Evolutionary conservation across 2,113 vertebrate genomes (phyloP), one percentile per base, ranked within the genome.

Genomic region (Cyprinodon brontotheroides): DNA sequence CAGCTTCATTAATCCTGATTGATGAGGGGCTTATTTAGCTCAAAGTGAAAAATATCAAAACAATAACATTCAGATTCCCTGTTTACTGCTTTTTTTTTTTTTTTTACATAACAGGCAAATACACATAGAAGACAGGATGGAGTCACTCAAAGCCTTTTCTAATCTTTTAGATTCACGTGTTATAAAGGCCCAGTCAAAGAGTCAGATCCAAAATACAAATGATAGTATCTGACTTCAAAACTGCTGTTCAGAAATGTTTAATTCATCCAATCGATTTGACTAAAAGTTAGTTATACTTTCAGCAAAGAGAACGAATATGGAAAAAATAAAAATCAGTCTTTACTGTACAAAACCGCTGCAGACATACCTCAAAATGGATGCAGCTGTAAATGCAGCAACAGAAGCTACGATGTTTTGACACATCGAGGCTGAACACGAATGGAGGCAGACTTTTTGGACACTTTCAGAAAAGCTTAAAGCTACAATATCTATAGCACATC

Each of bases 1-100:
- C 74, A 29, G 75, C 63, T 65, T 77, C 77, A 88, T 90, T 84
- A 89, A 90, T 85, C 79, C 68, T 22, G 45, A 81, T 70, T 74
- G 76, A 87, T 77, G 82, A 75, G 78, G 43, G 68, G 77, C 88
- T 88, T 40, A 73, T 87, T 86, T 83, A 79, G 41, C 57, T 61
- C 36, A 45, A 83, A 38, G 13, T 68, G 15, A 29, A 65, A 61
- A 75, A 83, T 65, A 74, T 60, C 69, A 80, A 68, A 80, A 80
- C 69, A 80, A 62, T 80, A 73, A 75, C 53, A 78, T 74, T 78
- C 75, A 67, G 70, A n/a, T 57, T 69, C 48, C 76, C 38, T 57
- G 15, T 61, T 68, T 40, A 4, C 11, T 50, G 79, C 62, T 76
- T 73, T 80, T 60, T 67, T 9, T 64, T 60, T 61, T 76, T 73